phyloP scores from a whole-genome alignment of 2,797 vertebrate species.

The Poecilia wingei region DNA sequence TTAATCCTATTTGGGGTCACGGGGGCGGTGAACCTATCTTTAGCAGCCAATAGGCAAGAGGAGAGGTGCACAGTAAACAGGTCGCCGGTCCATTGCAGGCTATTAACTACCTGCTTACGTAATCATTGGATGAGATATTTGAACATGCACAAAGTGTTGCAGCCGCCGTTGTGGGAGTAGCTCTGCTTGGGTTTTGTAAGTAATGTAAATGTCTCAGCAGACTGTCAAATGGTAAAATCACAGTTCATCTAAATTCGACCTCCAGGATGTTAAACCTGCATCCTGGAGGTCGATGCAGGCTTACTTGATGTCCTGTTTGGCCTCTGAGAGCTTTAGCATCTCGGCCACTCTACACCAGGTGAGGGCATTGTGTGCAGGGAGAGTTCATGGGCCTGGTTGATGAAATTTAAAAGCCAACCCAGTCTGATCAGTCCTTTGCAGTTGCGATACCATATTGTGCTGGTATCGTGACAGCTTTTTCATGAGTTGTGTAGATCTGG shows the following conservation, averaged over 20 bases:
- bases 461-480: neutral
- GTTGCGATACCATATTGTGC: neutral
- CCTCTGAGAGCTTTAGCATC: neutral
- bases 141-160: neutral
- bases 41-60: slow-evolving; percentile 1
- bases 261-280: neutral
- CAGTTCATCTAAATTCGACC: neutral
- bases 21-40: slow-evolving; percentile 1
- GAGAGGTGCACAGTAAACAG: neutral
- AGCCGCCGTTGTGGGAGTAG: neutral
- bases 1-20: slow-evolving; percentile 1
- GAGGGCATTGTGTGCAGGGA: neutral
- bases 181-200: neutral
- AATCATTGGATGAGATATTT: neutral
- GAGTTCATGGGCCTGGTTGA: neutral
- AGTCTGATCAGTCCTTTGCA: neutral
- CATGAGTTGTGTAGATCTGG: neutral
- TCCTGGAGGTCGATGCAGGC: neutral
- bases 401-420: neutral
- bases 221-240: neutral
- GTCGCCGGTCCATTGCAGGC: neutral
- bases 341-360: too few species aligned
- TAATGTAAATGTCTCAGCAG: neutral
- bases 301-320: neutral
- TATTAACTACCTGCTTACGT: neutral